Conservation (phyloP, 2,888 invertebrate species). For the Cephus nigrinus region DNA sequence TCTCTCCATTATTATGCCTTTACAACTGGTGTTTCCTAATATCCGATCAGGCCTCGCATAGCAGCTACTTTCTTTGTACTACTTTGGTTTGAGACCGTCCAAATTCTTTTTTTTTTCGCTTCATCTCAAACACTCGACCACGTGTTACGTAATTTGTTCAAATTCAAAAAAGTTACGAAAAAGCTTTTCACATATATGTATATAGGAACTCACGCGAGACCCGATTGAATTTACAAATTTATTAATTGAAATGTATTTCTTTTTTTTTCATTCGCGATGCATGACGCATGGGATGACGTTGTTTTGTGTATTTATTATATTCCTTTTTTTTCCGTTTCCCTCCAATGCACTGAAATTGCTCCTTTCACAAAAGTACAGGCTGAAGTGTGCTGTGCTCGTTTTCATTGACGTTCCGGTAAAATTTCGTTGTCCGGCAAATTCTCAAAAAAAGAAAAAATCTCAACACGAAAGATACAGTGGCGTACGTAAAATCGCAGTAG, state of each 20-base stretch:
- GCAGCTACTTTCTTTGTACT: constrained; percentile 50
- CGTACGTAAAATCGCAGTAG: not conserved
- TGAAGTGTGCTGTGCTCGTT: constrained; percentile 56
- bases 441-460: not conserved
- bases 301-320: not conserved
- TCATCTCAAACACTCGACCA: constrained; percentile 10
- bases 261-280: constrained; percentile 19
- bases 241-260: constrained; percentile 20
- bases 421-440: constrained; percentile 39
- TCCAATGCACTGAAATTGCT: not conserved
- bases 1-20: constrained; percentile 52
- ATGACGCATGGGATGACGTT: not conserved
- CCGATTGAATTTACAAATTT: constrained; percentile 47
- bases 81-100: constrained; percentile 14
- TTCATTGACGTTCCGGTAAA: constrained; percentile 41
- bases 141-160: not conserved
- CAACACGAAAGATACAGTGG: not conserved
- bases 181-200: not conserved
- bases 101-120: not conserved
- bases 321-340: not conserved
- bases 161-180: not conserved
- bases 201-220: constrained; percentile 43
- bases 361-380: constrained; percentile 52
- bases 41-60: constrained; percentile 55
- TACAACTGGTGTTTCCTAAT: constrained; percentile 49